phyloP scores from a whole-genome alignment of 2,113 vertebrate genomes.

The Cochlearius cochlearius region DNA sequence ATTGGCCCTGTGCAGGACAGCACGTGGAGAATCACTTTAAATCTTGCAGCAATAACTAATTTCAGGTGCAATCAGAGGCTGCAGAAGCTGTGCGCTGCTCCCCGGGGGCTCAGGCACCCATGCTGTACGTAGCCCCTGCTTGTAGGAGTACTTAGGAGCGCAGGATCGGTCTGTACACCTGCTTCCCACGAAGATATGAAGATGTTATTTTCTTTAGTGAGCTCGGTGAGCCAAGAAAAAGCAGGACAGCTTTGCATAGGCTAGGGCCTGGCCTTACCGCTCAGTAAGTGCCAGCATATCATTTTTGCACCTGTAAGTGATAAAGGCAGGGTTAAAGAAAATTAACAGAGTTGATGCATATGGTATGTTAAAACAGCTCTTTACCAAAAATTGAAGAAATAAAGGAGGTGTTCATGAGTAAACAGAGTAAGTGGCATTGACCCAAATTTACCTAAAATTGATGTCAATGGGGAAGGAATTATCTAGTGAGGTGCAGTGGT shows the following conservation, averaged over 20 bases:
- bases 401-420: not conserved
- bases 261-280: not conserved
- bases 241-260: not conserved
- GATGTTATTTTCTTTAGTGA: not conserved
- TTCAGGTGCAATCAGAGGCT: not conserved
- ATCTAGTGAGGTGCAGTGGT: not conserved
- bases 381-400: not conserved
- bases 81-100: not conserved
- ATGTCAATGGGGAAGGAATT: not conserved
- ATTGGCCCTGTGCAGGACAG: not conserved
- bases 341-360: not conserved
- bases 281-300: accelerated
- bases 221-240: not conserved
- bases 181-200: not conserved
- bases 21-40: not conserved
- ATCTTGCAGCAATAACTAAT: not conserved
- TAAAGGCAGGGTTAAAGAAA: not conserved
- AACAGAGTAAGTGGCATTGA: not conserved
- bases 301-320: not conserved
- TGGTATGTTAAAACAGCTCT: not conserved
- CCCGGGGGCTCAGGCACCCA: not conserved
- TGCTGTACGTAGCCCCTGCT: accelerated
- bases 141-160: not conserved
- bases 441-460: not conserved
- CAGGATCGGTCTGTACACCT: not conserved